These are phyloP conservation scores for Passer domesticus DNA, from an alignment of 2,113 vertebrate genomes.

Conservation along the genomic window DNA sequence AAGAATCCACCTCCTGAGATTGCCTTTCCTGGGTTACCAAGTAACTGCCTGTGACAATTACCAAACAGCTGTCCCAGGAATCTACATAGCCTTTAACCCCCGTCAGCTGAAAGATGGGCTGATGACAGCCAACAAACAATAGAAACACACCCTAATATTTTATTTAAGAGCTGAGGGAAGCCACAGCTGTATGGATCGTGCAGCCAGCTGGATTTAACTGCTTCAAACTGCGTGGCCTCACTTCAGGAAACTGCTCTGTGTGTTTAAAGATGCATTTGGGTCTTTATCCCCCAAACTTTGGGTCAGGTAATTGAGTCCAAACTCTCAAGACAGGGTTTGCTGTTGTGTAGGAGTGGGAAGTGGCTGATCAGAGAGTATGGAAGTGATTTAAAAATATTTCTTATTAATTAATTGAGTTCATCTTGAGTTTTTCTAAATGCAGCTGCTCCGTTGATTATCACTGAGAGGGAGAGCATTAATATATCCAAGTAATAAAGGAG, in stretches of 20 bases:
- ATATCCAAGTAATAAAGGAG: neutral
- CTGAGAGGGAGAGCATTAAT: neutral
- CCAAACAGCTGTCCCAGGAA: slow-evolving; percentile 72
- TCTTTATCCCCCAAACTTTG: neutral
- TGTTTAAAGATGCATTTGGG: neutral
- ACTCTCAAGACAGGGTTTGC: neutral
- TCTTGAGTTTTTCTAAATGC: neutral
- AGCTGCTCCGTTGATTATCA: neutral
- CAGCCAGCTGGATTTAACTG: slow-evolving; percentile 41
- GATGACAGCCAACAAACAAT: slow-evolving; percentile 69
- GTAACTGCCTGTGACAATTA: slow-evolving; percentile 72
- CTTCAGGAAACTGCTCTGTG: neutral
- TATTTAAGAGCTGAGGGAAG: slow-evolving; percentile 70
- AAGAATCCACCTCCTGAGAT: slow-evolving; percentile 60
- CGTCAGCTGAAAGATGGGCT: slow-evolving; percentile 59
- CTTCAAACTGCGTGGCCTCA: slow-evolving; percentile 20
- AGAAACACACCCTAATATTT: slow-evolving; percentile 71
- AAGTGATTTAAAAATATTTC: neutral
- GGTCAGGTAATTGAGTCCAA: neutral
- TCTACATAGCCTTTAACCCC: slow-evolving; percentile 71
- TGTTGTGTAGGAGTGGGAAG: neutral
- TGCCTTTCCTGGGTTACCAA: slow-evolving; percentile 63
- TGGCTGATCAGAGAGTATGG: neutral
- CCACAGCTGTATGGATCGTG: slow-evolving; percentile 59
- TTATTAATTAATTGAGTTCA: neutral